Evolutionary conservation across 2,797 vertebrate genomes (phyloP), one percentile per base, ranked within the genome.

Genomic region (Sebastes glaucus): DNA sequence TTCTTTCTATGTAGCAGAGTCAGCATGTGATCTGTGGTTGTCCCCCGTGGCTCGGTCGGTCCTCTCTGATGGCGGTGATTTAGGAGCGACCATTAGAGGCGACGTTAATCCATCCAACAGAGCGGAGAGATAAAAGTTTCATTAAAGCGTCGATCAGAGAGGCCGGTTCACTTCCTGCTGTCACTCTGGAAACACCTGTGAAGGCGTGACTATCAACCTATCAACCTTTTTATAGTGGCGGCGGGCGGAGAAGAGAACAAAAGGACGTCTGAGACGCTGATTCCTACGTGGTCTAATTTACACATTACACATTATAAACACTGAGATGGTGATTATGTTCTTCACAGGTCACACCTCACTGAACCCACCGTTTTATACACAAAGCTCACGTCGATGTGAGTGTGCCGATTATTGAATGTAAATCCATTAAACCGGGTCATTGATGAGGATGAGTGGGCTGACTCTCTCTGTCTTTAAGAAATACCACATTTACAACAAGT

Each of bases 71-170:
- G 33, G 33, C 33, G 11, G 11, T 38, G 35, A 38, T 38, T 38
- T 38, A 38, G 35, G 11, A 38, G 35, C 11, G 35, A 0, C 81
- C 86, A 87, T 92, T 90, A 90, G 88, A 74, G 71, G 82, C 30
- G 77, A 18, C 69, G 76, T 88, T 93, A 87, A 94, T 92, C 88
- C 81, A 62, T 86, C 89, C 56, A 56, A 76, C 84, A 67, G 86
- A 75, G 52, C 3, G 38, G 56, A 89, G 84, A 83, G 88, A 92
- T 91, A 90, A 84, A 90, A 83, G 88, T 92, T 92, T 90, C 88
- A 92, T 92, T 86, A 87, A 78, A 59, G 23, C 74, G 57, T 72
- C 67, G 16, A 70, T 83, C 74, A 30, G 16, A 30, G 75, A 22
- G 42, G 73, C 7, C 32, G 0, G 23, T 23, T 33, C 53, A 53